These are phyloP conservation scores for Drosophila aff. DNA, from an alignment of 1,140 invertebrate species.

Conservation along the genomic window DNA sequence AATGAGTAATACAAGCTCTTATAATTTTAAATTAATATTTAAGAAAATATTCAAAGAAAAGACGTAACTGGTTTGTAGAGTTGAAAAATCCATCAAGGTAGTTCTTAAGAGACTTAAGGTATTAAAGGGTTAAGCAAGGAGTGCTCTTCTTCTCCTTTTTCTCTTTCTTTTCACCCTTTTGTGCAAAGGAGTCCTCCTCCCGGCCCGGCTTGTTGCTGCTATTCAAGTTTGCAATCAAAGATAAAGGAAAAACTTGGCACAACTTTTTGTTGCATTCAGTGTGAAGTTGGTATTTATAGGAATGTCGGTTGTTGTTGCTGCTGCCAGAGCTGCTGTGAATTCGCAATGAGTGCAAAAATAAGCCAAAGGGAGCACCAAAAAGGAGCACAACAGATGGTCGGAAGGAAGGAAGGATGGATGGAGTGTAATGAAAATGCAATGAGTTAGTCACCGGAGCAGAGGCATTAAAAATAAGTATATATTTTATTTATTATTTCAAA, in stretches of 20 bases:
- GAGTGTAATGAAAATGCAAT: constrained; percentile 28
- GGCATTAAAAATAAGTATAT: constrained; percentile 23
- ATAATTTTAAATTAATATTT: too few species aligned
- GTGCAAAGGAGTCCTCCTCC: constrained; percentile 26
- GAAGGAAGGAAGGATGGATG: constrained; percentile 4
- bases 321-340: constrained; percentile 48
- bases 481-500: neutral
- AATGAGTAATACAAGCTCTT: neutral
- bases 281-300: constrained; percentile 81
- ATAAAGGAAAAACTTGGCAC: constrained; percentile 76
- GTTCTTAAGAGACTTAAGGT: neutral
- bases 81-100: too few species aligned
- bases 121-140: constrained; percentile 43
- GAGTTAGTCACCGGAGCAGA: constrained; percentile 37
- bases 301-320: constrained; percentile 59
- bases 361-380: constrained; percentile 25
- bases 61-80: neutral
- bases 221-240: constrained; percentile 77
- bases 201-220: constrained; percentile 33
- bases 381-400: constrained; percentile 31
- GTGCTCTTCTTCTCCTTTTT: constrained; percentile 5
- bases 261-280: constrained; percentile 47
- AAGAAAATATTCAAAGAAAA: neutral
- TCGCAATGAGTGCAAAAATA: constrained; percentile 66
- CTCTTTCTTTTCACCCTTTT: constrained; percentile 1